A percentile compares a stretch with the other conserved stretches of the same genome.
phyloP scores from a whole-genome alignment of 2,797 vertebrate species.

The Darevskia nairensis region DNA sequence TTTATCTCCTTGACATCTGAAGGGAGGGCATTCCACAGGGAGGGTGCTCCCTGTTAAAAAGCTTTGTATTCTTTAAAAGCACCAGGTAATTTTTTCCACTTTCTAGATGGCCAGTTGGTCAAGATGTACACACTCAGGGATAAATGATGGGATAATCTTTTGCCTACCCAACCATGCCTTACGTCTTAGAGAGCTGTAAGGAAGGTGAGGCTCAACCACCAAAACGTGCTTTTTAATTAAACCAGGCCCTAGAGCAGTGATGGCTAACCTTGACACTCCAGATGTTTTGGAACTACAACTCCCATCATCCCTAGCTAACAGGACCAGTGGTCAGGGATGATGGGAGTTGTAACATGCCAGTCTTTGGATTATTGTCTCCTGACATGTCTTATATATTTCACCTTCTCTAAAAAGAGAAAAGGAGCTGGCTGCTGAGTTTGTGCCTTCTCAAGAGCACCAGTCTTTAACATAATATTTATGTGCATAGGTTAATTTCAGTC shows the following conservation, averaged over 20 bases:
- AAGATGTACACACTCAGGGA: neutral
- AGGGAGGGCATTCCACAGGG: too few species aligned
- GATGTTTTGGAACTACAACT: too few species aligned
- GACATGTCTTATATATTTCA: slow-evolving; percentile 6
- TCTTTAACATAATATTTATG: neutral
- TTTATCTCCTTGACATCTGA: too few species aligned
- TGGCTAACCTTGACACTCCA: too few species aligned
- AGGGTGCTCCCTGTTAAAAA: too few species aligned
- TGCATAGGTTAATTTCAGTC: neutral
- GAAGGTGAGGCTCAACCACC: neutral
- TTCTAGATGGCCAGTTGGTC: neutral
- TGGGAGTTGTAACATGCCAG: neutral
- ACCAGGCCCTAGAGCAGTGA: neutral
- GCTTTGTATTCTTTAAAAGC: neutral
- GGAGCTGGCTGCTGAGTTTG: neutral
- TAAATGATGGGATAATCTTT: neutral
- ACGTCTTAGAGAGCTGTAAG: neutral
- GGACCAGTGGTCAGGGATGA: too few species aligned
- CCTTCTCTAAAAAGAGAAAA: neutral
- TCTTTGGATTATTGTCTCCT: neutral
- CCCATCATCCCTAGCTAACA: too few species aligned
- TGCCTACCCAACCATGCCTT: neutral
- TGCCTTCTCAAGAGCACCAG: neutral
- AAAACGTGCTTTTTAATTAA: neutral
- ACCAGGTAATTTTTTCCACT: neutral